These are phyloP conservation scores for Catocala fraxini DNA, from an alignment of 2,888 invertebrate species.

Conservation along the genomic window DNA sequence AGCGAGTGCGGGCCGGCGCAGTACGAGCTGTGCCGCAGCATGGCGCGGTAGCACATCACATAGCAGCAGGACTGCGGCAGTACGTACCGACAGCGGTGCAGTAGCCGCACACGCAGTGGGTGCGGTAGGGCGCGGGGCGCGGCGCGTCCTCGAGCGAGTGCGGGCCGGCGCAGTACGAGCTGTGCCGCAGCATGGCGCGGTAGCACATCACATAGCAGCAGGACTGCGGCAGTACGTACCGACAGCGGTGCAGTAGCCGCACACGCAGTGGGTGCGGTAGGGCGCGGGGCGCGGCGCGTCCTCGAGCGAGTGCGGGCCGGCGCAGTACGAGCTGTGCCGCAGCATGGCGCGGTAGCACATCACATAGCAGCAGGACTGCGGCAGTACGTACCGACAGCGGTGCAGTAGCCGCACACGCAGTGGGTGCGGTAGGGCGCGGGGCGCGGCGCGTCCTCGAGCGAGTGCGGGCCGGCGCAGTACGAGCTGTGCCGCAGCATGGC, in stretches of 20 bases:
- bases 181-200: slow-evolving; percentile 93
- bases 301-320: slow-evolving; percentile 90
- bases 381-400: slow-evolving; percentile 37
- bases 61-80: too few relatives aligned
- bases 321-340: slow-evolving; percentile 90
- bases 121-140: slow-evolving; percentile 87
- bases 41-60: slow-evolving; percentile 92
- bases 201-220: slow-evolving; percentile 88
- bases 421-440: slow-evolving; percentile 89
- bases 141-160: slow-evolving; percentile 88
- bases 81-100: slow-evolving; percentile 45
- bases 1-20: slow-evolving; percentile 91
- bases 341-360: slow-evolving; percentile 94
- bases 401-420: slow-evolving; percentile 89
- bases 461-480: slow-evolving; percentile 91
- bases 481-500: slow-evolving; percentile 92
- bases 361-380: too few relatives aligned
- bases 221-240: slow-evolving; percentile 3
- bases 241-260: slow-evolving; percentile 73
- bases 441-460: slow-evolving; percentile 84
- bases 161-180: slow-evolving; percentile 90
- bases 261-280: slow-evolving; percentile 92
- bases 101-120: slow-evolving; percentile 92
- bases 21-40: slow-evolving; percentile 91
- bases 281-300: slow-evolving; percentile 87